Conservation (phyloP, 2,888 invertebrate genomes). For the Chymomyza procnemis region DNA sequence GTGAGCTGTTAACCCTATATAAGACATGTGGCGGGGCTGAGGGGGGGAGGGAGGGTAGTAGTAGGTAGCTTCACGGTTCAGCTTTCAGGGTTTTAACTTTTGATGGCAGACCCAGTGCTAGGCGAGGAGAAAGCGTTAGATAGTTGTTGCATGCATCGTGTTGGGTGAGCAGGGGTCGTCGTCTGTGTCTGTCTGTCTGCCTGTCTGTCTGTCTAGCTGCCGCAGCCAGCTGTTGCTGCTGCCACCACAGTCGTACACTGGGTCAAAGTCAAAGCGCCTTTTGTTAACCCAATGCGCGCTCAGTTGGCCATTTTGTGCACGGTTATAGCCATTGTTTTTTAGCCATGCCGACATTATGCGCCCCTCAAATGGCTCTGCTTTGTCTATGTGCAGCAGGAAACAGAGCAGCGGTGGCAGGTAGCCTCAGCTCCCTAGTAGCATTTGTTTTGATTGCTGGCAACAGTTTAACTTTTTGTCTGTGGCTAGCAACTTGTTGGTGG, state of each 20-base stretch:
- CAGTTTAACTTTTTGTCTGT: constrained; percentile 10
- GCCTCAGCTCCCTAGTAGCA: constrained; percentile 16
- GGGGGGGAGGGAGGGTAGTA: background rate
- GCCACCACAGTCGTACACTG: background rate
- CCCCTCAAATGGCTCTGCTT: background rate
- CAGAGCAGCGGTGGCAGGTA: background rate
- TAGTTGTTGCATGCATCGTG: background rate
- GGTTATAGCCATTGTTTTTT: background rate
- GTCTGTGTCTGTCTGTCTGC: background rate
- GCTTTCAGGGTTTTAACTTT: background rate
- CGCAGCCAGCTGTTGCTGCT: background rate
- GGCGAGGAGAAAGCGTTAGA: too few species aligned
- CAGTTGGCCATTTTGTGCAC: background rate
- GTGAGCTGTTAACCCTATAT: background rate
- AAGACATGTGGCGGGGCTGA: background rate
- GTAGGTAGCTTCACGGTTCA: too few species aligned
- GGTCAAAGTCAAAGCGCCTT: constrained; percentile 26
- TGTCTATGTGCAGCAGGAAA: constrained; percentile 13
- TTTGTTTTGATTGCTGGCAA: constrained; percentile 8
- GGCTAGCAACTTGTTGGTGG: constrained; percentile 14
- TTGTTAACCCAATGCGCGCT: background rate
- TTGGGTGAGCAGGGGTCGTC: too few species aligned
- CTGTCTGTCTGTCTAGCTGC: background rate
- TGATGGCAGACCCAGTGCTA: background rate
- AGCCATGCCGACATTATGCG: background rate